Evolutionary conservation across 2,888 invertebrate genomes (phyloP), one percentile per base, ranked within the genome.

Genomic region (Agriopis leucophaearia): DNA sequence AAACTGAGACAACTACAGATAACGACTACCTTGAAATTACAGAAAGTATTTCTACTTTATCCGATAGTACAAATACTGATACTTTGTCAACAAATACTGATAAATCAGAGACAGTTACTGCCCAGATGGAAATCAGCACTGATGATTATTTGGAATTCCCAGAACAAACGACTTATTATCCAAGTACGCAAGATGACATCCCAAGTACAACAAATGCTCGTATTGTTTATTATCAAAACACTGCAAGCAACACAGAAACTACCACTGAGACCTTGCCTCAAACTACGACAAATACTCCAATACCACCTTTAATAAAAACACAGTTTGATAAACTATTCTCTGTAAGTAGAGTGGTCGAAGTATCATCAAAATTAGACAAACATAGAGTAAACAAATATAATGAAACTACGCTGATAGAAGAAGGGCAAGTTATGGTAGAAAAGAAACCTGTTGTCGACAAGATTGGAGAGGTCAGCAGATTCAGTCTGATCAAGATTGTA

Each of bases 381-480:
- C 90, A 95, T 58, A 94, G 95, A 18, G 78, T 94, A 9, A 95
- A 95, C 70, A 95, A 94, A 72, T 94, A 95, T 65, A 95, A 94
- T 72, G 86, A 92, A 81, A 94, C 94, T 1, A 91, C 94, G 27
- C 84, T 91, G 10, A 92, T 95, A 56, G 94, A 95, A 82, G 92
- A 94, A 75, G 93, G 94, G 0, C 85, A 92, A 78, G 88, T 95
- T 1, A 93, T 92, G 79, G 88, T 95, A n/a, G 95, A 96, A 81
- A 94, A 94, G 71, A 90, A 95, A 79, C 95, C 96, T 0, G 94
- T 94, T 15, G 79, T 95, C 1, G 95, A 96, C 78, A 95, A 95
- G 89, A 95, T 96, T 70, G 96, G 96, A 52, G 96, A 96, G 85
- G 95, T 96, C 0, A 96, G 95, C 82, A 94, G 96, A 74, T 95